A percentile compares a stretch with the other conserved stretches of the same genome.
Evolutionary conservation across 1,140 invertebrate species (phyloP).

Genomic region (Drosophila biarmipes): DNA sequence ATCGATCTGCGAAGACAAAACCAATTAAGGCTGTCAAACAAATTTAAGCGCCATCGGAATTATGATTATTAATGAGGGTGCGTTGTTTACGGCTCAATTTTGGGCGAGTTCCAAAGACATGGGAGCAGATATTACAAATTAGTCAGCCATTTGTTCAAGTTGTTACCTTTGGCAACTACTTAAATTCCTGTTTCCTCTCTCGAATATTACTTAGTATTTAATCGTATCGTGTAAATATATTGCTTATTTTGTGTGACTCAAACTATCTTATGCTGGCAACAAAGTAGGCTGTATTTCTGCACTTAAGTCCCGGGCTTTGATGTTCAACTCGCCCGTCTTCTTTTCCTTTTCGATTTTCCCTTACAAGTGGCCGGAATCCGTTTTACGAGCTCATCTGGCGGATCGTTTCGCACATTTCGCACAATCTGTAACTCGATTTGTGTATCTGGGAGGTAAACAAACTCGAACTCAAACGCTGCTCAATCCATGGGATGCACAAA

Average conservation of each 20-base stretch:
- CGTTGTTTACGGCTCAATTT: slow-evolving; percentile 35
- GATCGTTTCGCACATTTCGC: slow-evolving; percentile 36
- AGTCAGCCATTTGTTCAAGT: neutral
- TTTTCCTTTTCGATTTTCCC: neutral
- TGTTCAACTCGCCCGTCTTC: neutral
- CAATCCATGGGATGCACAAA: slow-evolving; percentile 36
- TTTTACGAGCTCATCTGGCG: slow-evolving; percentile 30
- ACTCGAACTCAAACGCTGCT: slow-evolving; percentile 7
- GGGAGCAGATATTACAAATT: neutral
- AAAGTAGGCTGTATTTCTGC: slow-evolving; percentile 4
- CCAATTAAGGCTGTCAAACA: slow-evolving; percentile 50
- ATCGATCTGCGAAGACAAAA: slow-evolving; percentile 23
- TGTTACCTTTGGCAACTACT: neutral
- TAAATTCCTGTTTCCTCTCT: neutral
- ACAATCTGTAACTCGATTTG: slow-evolving; percentile 44
- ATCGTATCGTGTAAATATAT: neutral
- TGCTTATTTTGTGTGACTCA: neutral
- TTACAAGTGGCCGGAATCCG: slow-evolving; percentile 14
- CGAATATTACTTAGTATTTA: neutral
- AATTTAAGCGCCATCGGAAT: slow-evolving; percentile 44
- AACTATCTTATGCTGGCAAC: neutral
- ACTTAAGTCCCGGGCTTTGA: slow-evolving; percentile 11
- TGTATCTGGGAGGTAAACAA: slow-evolving; percentile 44
- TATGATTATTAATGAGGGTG: slow-evolving; percentile 48
- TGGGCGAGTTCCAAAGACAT: neutral